These are phyloP conservation scores for Sinonovacula constricta DNA, from an alignment of 1,140 invertebrate genomes.

Conservation along the genomic window DNA sequence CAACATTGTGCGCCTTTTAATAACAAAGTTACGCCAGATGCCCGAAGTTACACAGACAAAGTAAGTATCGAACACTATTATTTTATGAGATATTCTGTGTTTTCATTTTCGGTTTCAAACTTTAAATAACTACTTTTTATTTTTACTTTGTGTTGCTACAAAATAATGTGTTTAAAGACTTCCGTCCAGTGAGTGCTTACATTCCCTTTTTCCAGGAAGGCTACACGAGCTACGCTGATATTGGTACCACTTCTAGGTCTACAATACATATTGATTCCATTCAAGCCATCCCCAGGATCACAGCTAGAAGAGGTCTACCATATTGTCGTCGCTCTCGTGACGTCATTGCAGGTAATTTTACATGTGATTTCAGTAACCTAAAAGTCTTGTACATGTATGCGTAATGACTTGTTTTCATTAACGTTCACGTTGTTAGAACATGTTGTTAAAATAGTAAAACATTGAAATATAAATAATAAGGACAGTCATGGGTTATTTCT, in stretches of 20 bases:
- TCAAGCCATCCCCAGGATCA: conserved; percentile 80
- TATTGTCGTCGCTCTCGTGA: conserved; percentile 89
- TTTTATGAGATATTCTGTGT: no score
- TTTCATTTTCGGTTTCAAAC: no score
- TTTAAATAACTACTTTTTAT: no score
- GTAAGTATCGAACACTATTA: conserved; percentile 67
- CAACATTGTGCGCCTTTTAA: conserved; percentile 94
- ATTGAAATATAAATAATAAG: no score
- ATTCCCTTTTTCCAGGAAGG: conserved; percentile 65
- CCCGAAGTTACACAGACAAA: conserved; percentile 77
- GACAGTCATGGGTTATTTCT: no score
- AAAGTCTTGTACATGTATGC: not conserved
- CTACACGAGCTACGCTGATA: conserved; percentile 82
- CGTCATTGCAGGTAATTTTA: conserved; percentile 90
- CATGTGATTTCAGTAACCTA: not conserved
- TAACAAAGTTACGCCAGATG: conserved; percentile 89
- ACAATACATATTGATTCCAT: conserved; percentile 72
- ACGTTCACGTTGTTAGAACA: not conserved
- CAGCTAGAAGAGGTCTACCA: conserved; percentile 89
- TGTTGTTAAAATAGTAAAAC: no score
- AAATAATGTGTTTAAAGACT: no score
- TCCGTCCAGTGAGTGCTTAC: no score
- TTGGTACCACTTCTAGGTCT: conserved; percentile 78
- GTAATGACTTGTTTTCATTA: not conserved
- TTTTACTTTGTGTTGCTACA: no score